Evolutionary conservation across 1,140 invertebrate species (phyloP), one percentile per base, ranked within the genome.

Genomic region (Neuroterus valhalla): DNA sequence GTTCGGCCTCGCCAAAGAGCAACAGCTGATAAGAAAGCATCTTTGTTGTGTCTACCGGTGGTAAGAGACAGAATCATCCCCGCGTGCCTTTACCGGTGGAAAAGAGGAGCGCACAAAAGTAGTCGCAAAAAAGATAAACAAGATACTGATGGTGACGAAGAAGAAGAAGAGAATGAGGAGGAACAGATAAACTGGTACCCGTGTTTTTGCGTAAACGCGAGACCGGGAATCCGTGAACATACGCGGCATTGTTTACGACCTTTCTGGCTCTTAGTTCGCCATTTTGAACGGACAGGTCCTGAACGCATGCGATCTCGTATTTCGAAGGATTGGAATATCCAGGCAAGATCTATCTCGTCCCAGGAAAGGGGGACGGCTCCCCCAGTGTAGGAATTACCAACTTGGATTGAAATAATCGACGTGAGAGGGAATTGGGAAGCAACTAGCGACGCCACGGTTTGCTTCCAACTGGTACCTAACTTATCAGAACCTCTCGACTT

Each of bases 1-100:
- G 68, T 62, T 86, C 78, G 21, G 82, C 77, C 43, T 87, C 81
- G 48, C 81, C 81, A 69, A 86, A 66, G 46, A 85, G 82, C 74
- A 84, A 81, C 46, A 87, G 75, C 70, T 86, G 80, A 70, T 71
- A 82, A 52, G 82, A 62, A 50, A 78, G 81, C 85, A 86, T 87
- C 15, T 76, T 75, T 42, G 42, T 62, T 26, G 21, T 62, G 19
- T 62, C 31, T 62, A 62, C 55, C 55, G 55, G 55, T 62, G 55
- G 8, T 62, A 74, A 44, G 26, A 48, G 46, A 15, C 26, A 42
- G 62, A 15, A 68, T 55, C 70, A 48, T 70, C 43, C 62, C 23
- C 42, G 15, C 52, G 17, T 62, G 50, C 23, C 69, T 62, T 75
- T 8, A 50, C 72, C 70, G 76, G 76, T 62, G 70, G 19, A 44